Evolutionary conservation across 30 jellyfish, hydroid and myxozoan species (phyloP).

Genomic region (Aurelia coerulea): DNA sequence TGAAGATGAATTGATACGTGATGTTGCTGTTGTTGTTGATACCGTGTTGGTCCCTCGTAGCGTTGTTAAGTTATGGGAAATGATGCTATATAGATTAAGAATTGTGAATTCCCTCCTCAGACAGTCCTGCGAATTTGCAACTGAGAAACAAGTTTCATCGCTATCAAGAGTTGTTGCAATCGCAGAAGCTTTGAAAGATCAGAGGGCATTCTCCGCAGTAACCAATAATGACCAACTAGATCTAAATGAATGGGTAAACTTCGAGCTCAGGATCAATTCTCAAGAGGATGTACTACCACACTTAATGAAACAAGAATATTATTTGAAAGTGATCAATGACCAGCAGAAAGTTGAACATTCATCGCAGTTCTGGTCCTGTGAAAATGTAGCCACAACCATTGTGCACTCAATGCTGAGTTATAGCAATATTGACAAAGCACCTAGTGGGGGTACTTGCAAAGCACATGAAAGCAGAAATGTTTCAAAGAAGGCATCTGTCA

Average conservation of each 20-base stretch:
- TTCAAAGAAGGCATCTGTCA: too few relatives aligned
- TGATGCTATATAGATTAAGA: not conserved
- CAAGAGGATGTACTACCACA: constrained; percentile 7
- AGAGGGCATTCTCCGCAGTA: not conserved
- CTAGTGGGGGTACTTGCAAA: too few relatives aligned
- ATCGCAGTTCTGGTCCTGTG: constrained; percentile 1
- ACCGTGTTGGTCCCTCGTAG: constrained; percentile 11
- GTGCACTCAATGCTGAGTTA: constrained; percentile 20
- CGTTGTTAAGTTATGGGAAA: constrained; percentile 10
- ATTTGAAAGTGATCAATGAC: constrained; percentile 6
- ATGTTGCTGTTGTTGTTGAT: not conserved
- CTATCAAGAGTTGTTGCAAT: not conserved
- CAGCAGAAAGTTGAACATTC: not conserved
- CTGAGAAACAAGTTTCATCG: too few relatives aligned
- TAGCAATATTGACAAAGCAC: not conserved
- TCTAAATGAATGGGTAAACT: constrained; percentile 20
- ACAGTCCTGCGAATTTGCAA: too few relatives aligned
- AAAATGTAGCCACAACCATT: constrained; percentile 26
- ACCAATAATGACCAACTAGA: not conserved
- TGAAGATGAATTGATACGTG: constrained; percentile 1
- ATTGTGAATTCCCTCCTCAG: too few relatives aligned
- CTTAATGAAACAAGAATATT: constrained; percentile 34
- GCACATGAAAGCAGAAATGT: too few relatives aligned
- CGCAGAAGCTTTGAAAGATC: constrained; percentile 20
- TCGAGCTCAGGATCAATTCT: constrained; percentile 19